Base-by-base conservation (phyloP, 2,888 invertebrate species). In the Malachius bipustulatus region DNA sequence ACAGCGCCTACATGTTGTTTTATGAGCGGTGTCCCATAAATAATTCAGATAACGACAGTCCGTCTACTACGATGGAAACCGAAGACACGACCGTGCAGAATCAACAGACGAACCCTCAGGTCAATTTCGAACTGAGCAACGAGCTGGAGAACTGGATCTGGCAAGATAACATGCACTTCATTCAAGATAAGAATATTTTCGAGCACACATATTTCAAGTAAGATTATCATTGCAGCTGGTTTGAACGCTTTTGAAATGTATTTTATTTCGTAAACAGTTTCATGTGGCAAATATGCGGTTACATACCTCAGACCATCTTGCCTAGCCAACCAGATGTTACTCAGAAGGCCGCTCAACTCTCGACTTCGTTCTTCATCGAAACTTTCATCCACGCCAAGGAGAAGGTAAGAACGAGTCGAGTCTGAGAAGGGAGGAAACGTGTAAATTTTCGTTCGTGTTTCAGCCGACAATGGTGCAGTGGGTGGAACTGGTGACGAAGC, bases 331-430 rank as follows among this genome's bases (percentile, higher is more conserved):
- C 80, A 0, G 83, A 90, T 51, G 75, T 90, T 28, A 83, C 85
- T 1, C 80, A 89, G 52, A 74, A 84, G 50, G 84, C 88, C 0
- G 84, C 89, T 1, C 79, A 90, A 49, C 67, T 94, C 8, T 87
- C 90, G 1, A 87, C 90, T 0, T 89, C 91, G 0, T 94, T 94
- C 65, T 91, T 94, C 51, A 82, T 94, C 44, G 94, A 94, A 65
- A 93, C 93, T 0, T 87, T 93, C 53, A 93, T 94, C 55, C 94
- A 94, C 60, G 90, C 94, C 30, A 93, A 93, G 63, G 94, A 94
- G 63, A 94, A 93, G 73, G 82, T 82, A 57, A 47, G 35, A 40
- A n/a, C n/a, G n/a, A n/a, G n/a, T n/a, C n/a, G n/a, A n/a, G n/a
- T n/a, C n/a, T n/a, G n/a, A n/a, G n/a, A n/a, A n/a, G n/a, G n/a